Conservation (phyloP, 2,113 vertebrate species). For the Trogon surrucura region DNA sequence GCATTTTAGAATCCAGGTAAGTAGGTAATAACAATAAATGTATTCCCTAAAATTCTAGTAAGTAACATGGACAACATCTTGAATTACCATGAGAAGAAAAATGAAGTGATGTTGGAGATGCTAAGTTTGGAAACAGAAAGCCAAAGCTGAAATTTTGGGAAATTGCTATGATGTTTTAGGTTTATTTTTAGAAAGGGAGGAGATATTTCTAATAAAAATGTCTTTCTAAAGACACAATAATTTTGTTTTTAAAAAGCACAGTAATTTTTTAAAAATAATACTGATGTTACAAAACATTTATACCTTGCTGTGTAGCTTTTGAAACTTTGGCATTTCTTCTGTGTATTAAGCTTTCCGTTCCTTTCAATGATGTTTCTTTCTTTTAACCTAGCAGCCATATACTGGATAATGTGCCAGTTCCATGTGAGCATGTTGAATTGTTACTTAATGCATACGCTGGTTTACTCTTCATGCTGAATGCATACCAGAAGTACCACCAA, state of each 20-base stretch:
- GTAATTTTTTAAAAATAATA: background rate
- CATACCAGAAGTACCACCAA: background rate
- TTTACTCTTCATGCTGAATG: background rate
- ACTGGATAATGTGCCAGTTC: fast-evolving
- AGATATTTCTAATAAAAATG: conserved; percentile 47
- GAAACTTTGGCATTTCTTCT: background rate
- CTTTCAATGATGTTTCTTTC: background rate
- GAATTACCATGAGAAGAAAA: conserved; percentile 9
- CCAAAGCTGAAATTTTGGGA: conserved; percentile 43
- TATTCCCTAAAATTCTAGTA: background rate
- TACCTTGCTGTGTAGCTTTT: background rate
- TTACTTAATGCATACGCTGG: background rate
- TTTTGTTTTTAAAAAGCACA: background rate
- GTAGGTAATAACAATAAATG: background rate
- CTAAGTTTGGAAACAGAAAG: background rate
- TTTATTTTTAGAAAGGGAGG: conserved; percentile 54
- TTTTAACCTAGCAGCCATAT: background rate
- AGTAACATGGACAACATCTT: conserved; percentile 8
- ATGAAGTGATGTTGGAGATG: background rate
- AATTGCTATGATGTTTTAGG: conserved; percentile 47
- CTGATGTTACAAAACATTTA: background rate
- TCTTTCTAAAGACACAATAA: background rate
- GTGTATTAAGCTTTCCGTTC: background rate
- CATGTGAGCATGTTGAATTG: background rate
- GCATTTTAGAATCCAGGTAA: background rate